Base-by-base conservation (phyloP, 2,888 invertebrate species). In the Protonemura montana region DNA sequence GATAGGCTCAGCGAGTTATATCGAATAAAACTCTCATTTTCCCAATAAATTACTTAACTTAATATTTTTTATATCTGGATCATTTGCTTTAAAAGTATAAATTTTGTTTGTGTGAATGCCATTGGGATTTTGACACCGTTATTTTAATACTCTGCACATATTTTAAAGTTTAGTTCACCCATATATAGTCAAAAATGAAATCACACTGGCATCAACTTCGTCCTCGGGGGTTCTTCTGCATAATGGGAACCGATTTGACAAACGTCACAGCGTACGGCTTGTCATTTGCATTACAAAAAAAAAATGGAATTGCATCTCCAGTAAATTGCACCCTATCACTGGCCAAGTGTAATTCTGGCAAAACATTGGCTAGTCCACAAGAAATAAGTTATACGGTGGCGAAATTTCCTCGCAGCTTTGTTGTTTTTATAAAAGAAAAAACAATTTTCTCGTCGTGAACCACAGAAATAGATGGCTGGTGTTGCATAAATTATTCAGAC, bases 361-460 rank as follows among this genome's bases (percentile, higher is more conserved):
- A 81, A n/a, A 82, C 25, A 26, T 35, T 41, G 41, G 29, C 77
- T 76, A 0, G 30, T 59, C 10, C 28, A 29, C 21, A 30, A 82
- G 42, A 28, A 29, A 81, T 81, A 81, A 81, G 30, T 29, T 81
- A 81, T 81, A 30, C 30, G 30, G 27, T 27, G 84, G 59, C 27
- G 76, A 59, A 76, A 42, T 59, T 84, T 59, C 13, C 42, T 82
- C 76, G 76, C 59, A 21, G 13, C 29, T 0, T n/a, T 27, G 27
- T 59, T 77, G 59, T 81, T 77, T 42, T 86, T 59, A 42, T 76
- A 30, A 21, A 86, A 30, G 59, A 59, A 77, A 81, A 86, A 42
- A 25, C 76, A 86, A 84, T 28, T 30, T 83, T 81, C 83, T 77
- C 82, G 27, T 82, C 35, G 21, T 42, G 59, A 35, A 25, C 76